These are phyloP conservation scores for Moxostoma hubbsi DNA, from an alignment of 2,797 vertebrate genomes.

Conservation along the genomic window DNA sequence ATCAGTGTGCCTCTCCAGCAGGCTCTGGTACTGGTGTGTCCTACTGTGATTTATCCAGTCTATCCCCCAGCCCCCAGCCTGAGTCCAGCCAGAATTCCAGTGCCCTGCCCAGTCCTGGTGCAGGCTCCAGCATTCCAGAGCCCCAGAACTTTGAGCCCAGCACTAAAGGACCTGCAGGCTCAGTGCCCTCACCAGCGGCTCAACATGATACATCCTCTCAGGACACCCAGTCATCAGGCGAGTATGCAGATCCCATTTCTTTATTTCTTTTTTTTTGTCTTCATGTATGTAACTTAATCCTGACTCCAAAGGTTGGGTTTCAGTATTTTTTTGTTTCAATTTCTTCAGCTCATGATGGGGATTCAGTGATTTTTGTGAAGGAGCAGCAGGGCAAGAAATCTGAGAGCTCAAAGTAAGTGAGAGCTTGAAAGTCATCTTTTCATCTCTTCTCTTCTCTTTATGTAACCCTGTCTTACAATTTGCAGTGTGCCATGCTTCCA, in stretches of 20 bases:
- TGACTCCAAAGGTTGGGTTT: neutral
- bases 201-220: conserved; percentile 78
- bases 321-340: conserved; percentile 27
- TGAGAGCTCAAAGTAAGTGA: conserved; percentile 80
- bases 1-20: conserved; percentile 67
- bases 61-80: conserved; percentile 68
- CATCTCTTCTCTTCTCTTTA: neutral
- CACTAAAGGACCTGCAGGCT: conserved; percentile 55
- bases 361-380: conserved; percentile 92
- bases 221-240: conserved; percentile 82
- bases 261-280: neutral
- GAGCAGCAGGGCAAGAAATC: conserved; percentile 83
- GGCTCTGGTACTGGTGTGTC: conserved; percentile 68
- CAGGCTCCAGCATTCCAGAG: conserved; percentile 63
- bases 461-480: conserved; percentile 2
- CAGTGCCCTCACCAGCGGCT: conserved; percentile 65
- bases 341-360: conserved; percentile 77
- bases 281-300: neutral
- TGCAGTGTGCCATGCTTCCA: conserved; percentile 87
- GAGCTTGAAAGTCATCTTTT: neutral
- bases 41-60: conserved; percentile 70
- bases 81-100: conserved; percentile 76
- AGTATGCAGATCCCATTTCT: neutral
- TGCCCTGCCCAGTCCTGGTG: conserved; percentile 74
- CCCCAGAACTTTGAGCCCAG: conserved; percentile 63